Base-by-base conservation (phyloP, 2,888 invertebrate genomes). In the Metopia argyrocephala region DNA sequence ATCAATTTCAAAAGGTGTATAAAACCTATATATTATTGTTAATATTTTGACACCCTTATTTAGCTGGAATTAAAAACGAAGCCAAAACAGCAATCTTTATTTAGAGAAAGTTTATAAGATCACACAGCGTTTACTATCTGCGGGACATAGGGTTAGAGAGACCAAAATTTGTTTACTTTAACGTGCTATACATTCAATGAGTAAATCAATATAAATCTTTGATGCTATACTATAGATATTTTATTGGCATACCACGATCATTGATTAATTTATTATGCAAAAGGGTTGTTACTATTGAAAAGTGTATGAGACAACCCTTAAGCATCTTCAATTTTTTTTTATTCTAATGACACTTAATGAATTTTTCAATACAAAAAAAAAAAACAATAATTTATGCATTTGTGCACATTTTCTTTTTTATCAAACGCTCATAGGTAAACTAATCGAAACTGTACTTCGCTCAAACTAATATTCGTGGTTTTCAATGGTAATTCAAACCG, bases 161-260 rank as follows among this genome's bases (percentile, higher is more conserved):
- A n/a, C n/a, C n/a, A n/a, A n/a, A n/a, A n/a, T n/a, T n/a, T n/a
- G n/a, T n/a, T n/a, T 69, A 76, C 71, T 80, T 80, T 71, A 76
- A 57, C 76, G 68, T 71, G 61, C 45, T n/a, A 46, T 68, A 76
- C 57, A 20, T 68, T 68, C 68, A 76, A 62, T 64, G 76, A 76
- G 76, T 76, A 76, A 71, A 76, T 12, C 12, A 38, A 38, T 38
- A 15, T 38, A 12, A 38, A 3, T 31, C 12, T 2, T 31, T 31
- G 5, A 31, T 38, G 9, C 15, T 38, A 12, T 38, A 12, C 3
- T 38, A 38, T 4, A 12, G 15, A 38, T 12, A 80, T 65, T 73
- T 65, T 78, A 64, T 80, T 80, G 82, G 82, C 82, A 71, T 48
- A 78, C 82, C 82, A 76, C 78, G 68, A 78, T 76, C 75, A 70